phyloP scores from a whole-genome alignment of 2,797 vertebrate genomes.

The Sebastes flavidus region DNA sequence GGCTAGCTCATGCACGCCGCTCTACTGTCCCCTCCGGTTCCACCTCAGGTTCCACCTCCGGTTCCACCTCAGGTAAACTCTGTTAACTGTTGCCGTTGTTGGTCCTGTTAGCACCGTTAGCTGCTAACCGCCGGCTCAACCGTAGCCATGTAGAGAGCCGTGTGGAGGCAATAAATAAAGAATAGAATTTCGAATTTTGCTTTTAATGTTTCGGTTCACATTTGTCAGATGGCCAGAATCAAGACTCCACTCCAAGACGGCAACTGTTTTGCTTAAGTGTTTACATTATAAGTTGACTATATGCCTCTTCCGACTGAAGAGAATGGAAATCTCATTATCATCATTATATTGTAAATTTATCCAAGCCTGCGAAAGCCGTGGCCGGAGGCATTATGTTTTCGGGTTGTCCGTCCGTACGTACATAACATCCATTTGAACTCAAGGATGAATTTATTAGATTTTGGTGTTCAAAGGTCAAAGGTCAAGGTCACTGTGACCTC shows the following conservation, averaged over 20 bases:
- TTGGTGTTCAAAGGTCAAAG: too few species aligned
- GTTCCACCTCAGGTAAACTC: not conserved
- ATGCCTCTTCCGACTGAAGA: not conserved
- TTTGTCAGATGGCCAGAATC: not conserved
- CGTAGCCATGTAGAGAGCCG: too few species aligned
- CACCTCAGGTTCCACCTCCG: not conserved
- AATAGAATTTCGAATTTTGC: not conserved
- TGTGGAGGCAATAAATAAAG: too few species aligned
- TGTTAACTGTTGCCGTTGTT: not conserved
- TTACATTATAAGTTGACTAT: not conserved
- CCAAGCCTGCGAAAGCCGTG: rapidly evolving
- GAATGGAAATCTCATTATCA: too few species aligned
- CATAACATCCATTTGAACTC: too few species aligned
- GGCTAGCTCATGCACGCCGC: not conserved
- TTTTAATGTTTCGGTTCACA: not conserved
- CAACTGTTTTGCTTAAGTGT: not conserved
- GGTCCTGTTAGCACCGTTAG: too few species aligned
- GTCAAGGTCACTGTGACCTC: too few species aligned
- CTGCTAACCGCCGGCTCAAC: too few species aligned
- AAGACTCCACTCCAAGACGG: not conserved
- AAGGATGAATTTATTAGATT: too few species aligned
- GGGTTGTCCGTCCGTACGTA: too few species aligned
- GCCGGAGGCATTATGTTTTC: too few species aligned
- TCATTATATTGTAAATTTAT: too few species aligned
- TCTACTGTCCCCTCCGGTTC: not conserved